These are phyloP conservation scores for Arrhamphus sclerolepis DNA, from an alignment of 2,797 vertebrate genomes.

Conservation along the genomic window DNA sequence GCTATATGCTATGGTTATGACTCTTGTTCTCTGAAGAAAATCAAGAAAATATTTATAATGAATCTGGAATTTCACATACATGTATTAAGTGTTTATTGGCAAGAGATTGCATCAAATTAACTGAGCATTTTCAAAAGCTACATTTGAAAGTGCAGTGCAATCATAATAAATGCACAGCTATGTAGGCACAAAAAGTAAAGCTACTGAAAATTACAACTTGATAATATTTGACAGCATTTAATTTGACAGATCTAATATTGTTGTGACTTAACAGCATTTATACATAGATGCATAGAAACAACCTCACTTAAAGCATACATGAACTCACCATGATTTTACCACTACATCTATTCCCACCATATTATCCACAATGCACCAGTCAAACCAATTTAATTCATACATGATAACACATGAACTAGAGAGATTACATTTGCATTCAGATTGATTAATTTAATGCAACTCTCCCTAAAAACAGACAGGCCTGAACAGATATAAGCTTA, in stretches of 20 bases:
- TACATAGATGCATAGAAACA: neutral
- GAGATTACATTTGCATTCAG: constrained; percentile 63
- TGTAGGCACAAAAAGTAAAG: too few relatives aligned
- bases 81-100: neutral
- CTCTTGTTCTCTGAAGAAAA: constrained; percentile 10
- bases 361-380: constrained; percentile 36
- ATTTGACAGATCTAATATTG: too few relatives aligned
- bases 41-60: neutral
- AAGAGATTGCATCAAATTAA: constrained; percentile 7
- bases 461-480: constrained; percentile 55
- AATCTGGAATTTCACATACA: neutral
- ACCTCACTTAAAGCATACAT: constrained; percentile 11
- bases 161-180: too few relatives aligned
- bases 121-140: neutral
- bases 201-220: too few relatives aligned
- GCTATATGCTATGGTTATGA: neutral
- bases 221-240: too few relatives aligned
- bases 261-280: too few relatives aligned
- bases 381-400: constrained; percentile 43
- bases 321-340: constrained; percentile 38
- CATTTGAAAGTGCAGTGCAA: too few relatives aligned
- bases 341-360: constrained; percentile 38
- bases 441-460: constrained; percentile 62
- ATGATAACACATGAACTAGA: constrained; percentile 45
- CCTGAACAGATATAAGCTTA: constrained; percentile 52